Evolutionary conservation across 2,113 vertebrate species (phyloP).

Genomic region (Mus musculus): DNA sequence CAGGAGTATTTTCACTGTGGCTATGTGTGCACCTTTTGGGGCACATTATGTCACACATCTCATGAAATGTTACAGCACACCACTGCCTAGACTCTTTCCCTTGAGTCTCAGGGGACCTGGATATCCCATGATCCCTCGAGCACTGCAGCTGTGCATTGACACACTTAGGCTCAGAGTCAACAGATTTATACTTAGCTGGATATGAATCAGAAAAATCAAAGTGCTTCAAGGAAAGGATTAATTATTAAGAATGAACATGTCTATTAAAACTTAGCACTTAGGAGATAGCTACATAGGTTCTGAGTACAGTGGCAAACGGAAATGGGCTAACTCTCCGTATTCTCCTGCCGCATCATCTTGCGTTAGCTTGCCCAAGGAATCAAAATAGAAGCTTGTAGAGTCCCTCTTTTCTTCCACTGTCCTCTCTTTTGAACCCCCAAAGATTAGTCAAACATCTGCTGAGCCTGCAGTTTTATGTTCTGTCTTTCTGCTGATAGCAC

Average conservation of each 20-base stretch:
- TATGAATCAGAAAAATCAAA: constrained; percentile 63
- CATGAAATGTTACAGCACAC: neutral
- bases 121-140: too few relatives aligned
- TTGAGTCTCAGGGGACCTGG: neutral
- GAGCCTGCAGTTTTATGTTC: constrained; percentile 32
- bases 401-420: constrained; percentile 3
- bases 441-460: constrained; percentile 44
- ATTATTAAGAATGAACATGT: constrained; percentile 71
- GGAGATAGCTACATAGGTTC: constrained; percentile 18
- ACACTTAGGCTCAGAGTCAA: neutral
- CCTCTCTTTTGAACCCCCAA: constrained; percentile 42
- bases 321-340: neutral
- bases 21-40: neutral
- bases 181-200: constrained; percentile 61
- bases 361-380: constrained; percentile 22
- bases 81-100: neutral
- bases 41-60: neutral
- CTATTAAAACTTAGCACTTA: constrained; percentile 69
- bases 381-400: neutral
- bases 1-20: neutral
- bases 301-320: neutral
- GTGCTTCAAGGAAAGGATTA: constrained; percentile 71
- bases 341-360: neutral
- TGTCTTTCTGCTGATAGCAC: constrained; percentile 37
- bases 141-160: neutral